Base-by-base conservation (phyloP, 92 coral and sea anemone species). In the Anthopleura xanthogrammica region DNA sequence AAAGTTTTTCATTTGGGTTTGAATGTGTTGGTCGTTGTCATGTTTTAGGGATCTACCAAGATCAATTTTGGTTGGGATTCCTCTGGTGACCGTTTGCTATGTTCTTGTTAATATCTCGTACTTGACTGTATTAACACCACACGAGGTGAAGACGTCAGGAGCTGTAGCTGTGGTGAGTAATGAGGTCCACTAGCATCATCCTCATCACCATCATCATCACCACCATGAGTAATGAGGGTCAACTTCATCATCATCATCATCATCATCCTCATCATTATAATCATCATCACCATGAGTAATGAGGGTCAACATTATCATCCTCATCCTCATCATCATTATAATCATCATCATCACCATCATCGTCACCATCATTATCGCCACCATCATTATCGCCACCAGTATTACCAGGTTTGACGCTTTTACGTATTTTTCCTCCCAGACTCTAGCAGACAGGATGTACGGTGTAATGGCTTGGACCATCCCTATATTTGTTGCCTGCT, bases 121-220 rank as follows among this genome's bases (percentile, higher is more conserved):
- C 54, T 88, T 95, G 60, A 71, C 98, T 42, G 98, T 95, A 22
- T 77, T 95, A 73, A 79, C 96, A 23, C 93, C 97, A 20, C 85
- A 74, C n/a, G 98, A 95, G 72, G 77, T 95, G 78, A 85, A 85
- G 81, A 17, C 76, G 0, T 94, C 98, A 40, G 95, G 96, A 46
- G 98, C 98, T 50, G 98, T 95, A 2, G 98, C 98, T 10, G 98
- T 95, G 88, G 98, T 95, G 70, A 86, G 98, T 87, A 40, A n/a
- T 46, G 11, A 48, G 19, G 46, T 11, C 12, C 1, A n/a, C 12
- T 7, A 39, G 9, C 16, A 2, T 1, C 58, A 10, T 2, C 58
- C 0, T 62, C 70, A 5, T 20, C 70, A 62, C 9, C 70, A 7
- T 8, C 4, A 39, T 16, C 56, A 11, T 20, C 62, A 50, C 2